Evolutionary conservation across 2,888 invertebrate genomes (phyloP).

Genomic region (Drymonia ruficornis): DNA sequence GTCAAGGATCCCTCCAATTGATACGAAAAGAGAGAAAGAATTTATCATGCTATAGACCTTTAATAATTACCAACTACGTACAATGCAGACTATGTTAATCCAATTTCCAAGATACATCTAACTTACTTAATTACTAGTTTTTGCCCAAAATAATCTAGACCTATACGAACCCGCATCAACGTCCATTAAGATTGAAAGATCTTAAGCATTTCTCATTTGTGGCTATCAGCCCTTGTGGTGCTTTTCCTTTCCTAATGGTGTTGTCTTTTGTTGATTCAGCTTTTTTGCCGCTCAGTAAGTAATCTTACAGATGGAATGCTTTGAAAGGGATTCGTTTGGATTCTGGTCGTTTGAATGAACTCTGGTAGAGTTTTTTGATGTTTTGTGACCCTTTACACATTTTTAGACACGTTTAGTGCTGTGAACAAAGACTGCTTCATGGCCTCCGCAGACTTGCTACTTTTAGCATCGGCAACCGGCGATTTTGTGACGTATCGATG

Average conservation of each 20-base stretch:
- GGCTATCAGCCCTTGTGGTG: constrained; percentile 11
- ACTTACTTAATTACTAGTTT: constrained; percentile 1
- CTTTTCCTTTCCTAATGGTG: constrained; percentile 26
- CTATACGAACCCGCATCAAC: not conserved
- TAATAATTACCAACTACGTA: too few relatives aligned
- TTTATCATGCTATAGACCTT: too few relatives aligned
- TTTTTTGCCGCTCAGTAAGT: constrained; percentile 3
- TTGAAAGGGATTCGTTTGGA: constrained; percentile 1
- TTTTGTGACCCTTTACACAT: too few relatives aligned
- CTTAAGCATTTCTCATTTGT: not conserved
- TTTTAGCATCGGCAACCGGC: too few relatives aligned
- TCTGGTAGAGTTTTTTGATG: not conserved
- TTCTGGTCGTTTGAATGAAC: not conserved
- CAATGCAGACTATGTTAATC: not conserved
- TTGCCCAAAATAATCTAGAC: not conserved
- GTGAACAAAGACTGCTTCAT: too few relatives aligned
- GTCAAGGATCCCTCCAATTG: too few relatives aligned
- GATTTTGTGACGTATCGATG: too few relatives aligned
- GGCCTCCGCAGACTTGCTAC: too few relatives aligned
- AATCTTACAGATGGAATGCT: constrained; percentile 3
- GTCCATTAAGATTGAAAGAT: not conserved
- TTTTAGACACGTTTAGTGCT: too few relatives aligned
- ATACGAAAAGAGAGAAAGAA: too few relatives aligned
- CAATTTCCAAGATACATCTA: not conserved
- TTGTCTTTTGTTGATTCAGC: constrained; percentile 5